Evolutionary conservation across 2,888 invertebrate genomes (phyloP), one percentile per base, ranked within the genome.

Genomic region (Drosophila engyochracea): DNA sequence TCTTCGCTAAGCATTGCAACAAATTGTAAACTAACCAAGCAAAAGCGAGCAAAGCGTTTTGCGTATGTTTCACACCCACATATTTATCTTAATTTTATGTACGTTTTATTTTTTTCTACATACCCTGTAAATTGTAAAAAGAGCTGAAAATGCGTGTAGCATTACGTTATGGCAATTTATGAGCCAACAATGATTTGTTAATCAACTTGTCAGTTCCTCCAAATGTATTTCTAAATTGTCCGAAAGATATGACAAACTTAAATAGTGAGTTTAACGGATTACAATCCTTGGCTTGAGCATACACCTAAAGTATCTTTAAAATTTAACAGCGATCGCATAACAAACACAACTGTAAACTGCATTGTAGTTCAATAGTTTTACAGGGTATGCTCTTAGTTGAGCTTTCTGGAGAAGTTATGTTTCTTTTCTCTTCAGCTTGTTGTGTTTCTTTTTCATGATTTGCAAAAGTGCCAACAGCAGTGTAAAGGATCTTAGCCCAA

Each of bases 401-500:
- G 31, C 44, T 10, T 6, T 30, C 16, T 30, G 35, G 25, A 25
- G 9, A 28, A 16, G n/a, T 31, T 37, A 30, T 37, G 30, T 41
- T 61, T 51, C 12, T 61, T 63, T 47, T 44, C 68, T 57, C 58
- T 70, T 61, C 52, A 57, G 68, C 57, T 82, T 76, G 70, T 65
- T 74, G 62, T 70, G 61, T 74, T 80, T 80, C 72, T 72, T 88
- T 80, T 73, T 80, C 86, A 76, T 86, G 84, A 89, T 89, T 85
- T 86, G 85, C 82, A 81, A 85, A 89, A 85, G 86, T 79, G 87
- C 80, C 85, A 89, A 82, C 86, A 85, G 80, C 89, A 88, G 89
- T 85, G 85, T 85, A 86, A 86, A 81, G 84, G 83, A 88, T 86
- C 85, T 91, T 89, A 82, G 81, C 77, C 79, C 86, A 89, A 88